Evolutionary conservation across 2,888 invertebrate genomes (phyloP).

Genomic region (Laothoe populi): DNA sequence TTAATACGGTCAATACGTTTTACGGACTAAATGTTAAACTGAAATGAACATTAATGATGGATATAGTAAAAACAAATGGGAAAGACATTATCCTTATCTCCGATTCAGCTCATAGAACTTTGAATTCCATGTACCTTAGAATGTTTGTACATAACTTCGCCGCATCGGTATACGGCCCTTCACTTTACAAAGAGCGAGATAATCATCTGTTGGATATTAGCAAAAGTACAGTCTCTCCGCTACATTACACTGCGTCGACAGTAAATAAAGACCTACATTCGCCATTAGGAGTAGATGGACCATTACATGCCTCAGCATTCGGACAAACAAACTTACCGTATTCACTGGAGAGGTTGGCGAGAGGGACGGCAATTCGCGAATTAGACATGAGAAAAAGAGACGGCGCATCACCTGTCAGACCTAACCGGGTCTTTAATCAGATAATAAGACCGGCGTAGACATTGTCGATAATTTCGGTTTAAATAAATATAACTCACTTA

Average conservation of each 20-base stretch:
- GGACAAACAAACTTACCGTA: constrained; percentile 24
- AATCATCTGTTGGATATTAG: constrained; percentile 18
- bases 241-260: constrained; percentile 23
- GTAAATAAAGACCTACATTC: constrained; percentile 23
- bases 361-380: constrained; percentile 14
- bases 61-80: background rate
- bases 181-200: constrained; percentile 25
- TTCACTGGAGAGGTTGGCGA: constrained; percentile 5
- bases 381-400: constrained; percentile 14
- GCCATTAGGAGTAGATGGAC: constrained; percentile 23
- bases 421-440: constrained; percentile 48
- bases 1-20: background rate
- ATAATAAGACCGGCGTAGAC: constrained; percentile 49
- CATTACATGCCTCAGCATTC: constrained; percentile 25
- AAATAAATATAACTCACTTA: constrained; percentile 57
- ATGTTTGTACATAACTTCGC: constrained; percentile 21
- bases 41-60: background rate
- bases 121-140: constrained; percentile 19
- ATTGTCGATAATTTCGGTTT: constrained; percentile 62
- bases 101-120: background rate
- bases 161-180: constrained; percentile 20
- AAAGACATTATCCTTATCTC: constrained; percentile 5
- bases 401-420: constrained; percentile 36
- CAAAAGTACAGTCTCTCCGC: constrained; percentile 22
- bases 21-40: background rate